Evolutionary conservation across 2,113 vertebrate genomes (phyloP).

Genomic region (Craseonycteris thonglongyai): DNA sequence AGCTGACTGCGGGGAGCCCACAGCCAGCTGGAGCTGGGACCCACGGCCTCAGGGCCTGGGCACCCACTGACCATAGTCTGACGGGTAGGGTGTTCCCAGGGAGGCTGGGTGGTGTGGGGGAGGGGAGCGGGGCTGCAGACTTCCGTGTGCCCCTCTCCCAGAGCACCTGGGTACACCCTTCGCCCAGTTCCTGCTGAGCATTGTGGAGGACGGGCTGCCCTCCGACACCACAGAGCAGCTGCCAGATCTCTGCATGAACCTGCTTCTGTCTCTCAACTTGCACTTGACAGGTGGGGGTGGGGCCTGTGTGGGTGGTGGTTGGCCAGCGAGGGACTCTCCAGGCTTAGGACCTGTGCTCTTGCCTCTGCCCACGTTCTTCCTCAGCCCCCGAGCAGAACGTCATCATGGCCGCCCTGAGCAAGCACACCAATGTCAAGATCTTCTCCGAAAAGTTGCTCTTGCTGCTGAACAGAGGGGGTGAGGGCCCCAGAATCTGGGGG

Average conservation of each 20-base stretch:
- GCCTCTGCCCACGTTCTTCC: neutral
- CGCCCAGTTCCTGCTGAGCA: conserved; percentile 90
- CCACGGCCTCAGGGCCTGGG: neutral
- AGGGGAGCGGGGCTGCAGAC: neutral
- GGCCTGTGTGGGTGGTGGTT: fast-evolving
- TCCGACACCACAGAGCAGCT: conserved; percentile 93
- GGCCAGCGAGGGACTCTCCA: fast-evolving
- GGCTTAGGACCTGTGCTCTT: neutral
- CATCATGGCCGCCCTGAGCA: conserved; percentile 92
- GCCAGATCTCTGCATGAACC: conserved; percentile 92
- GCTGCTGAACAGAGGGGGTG: conserved; percentile 95
- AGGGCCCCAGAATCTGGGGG: conserved; percentile 21
- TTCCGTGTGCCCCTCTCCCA: conserved; percentile 65
- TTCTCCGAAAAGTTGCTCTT: conserved; percentile 94
- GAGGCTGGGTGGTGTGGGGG: neutral
- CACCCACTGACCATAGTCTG: neutral
- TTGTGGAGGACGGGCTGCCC: conserved; percentile 94
- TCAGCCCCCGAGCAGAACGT: conserved; percentile 90
- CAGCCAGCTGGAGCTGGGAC: neutral
- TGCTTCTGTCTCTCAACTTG: conserved; percentile 94
- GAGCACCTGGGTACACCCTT: conserved; percentile 95
- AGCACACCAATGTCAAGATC: conserved; percentile 90
- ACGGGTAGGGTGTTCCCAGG: neutral
- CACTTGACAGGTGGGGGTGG: conserved; percentile 87
- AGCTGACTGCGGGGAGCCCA: neutral